A percentile compares a stretch with the other conserved stretches of the same genome.
Conservation (phyloP, 2,888 invertebrate species). For the Pyrrhia umbra region DNA sequence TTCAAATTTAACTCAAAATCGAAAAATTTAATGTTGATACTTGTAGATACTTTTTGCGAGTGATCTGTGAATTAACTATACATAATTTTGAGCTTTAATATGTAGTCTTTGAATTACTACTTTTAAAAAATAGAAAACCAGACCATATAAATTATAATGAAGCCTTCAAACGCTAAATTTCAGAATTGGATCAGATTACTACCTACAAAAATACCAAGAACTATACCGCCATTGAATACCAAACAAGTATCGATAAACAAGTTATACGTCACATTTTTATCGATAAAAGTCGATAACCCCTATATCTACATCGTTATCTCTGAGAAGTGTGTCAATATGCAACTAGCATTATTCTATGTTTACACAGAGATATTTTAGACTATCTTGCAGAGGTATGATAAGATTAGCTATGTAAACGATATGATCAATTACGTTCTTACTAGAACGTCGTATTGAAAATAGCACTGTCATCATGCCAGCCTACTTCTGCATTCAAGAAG, state of each 20-base stretch:
- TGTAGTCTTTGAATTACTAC: too few relatives aligned
- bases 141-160: too few relatives aligned
- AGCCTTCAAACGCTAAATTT: too few relatives aligned
- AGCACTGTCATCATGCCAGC: neutral
- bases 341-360: conserved; percentile 32
- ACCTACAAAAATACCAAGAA: neutral
- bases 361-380: conserved; percentile 22
- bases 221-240: neutral
- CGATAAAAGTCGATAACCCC: conserved; percentile 54
- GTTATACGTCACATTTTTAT: conserved; percentile 28
- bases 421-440: neutral
- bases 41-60: too few relatives aligned
- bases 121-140: too few relatives aligned
- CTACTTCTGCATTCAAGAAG: neutral
- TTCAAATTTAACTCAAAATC: too few relatives aligned
- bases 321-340: conserved; percentile 60
- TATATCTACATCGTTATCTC: conserved; percentile 44
- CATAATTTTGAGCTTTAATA: too few relatives aligned
- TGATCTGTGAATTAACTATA: too few relatives aligned
- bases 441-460: neutral
- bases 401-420: conserved; percentile 40
- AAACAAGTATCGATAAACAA: neutral
- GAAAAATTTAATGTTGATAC: too few relatives aligned
- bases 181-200: neutral
- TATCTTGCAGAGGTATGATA: conserved; percentile 41